Conservation (phyloP, 2,888 invertebrate species). For the Chaitophorus viminalis region DNA sequence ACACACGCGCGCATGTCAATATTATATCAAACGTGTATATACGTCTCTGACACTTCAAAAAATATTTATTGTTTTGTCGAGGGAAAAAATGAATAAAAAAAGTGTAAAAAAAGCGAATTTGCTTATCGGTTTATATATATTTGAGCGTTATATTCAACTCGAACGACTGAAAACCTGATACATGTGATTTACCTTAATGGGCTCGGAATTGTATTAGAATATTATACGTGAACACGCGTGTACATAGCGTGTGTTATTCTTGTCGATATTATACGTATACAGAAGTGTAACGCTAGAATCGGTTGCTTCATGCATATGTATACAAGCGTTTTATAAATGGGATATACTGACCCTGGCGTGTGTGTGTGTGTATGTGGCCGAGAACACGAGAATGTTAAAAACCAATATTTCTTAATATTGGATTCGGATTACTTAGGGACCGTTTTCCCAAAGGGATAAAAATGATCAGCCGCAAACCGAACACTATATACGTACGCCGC, state of each 20-base stretch:
- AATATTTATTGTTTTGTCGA: too few relatives aligned
- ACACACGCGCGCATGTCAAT: background rate
- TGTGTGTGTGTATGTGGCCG: background rate
- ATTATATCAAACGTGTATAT: too few relatives aligned
- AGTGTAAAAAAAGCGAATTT: background rate
- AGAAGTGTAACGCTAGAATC: constrained; percentile 38
- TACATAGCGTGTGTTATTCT: constrained; percentile 12
- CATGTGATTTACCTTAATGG: constrained; percentile 27
- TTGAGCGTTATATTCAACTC: background rate
- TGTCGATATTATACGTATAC: constrained; percentile 7
- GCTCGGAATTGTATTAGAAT: background rate
- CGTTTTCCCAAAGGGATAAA: constrained; percentile 58
- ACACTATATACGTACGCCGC: constrained; percentile 24
- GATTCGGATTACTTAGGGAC: constrained; percentile 51
- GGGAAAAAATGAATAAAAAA: too few relatives aligned
- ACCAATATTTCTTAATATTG: constrained; percentile 59
- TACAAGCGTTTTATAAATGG: constrained; percentile 48
- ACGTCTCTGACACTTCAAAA: too few relatives aligned
- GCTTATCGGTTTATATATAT: background rate
- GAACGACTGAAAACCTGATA: constrained; percentile 29
- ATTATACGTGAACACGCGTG: background rate
- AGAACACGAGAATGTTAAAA: constrained; percentile 56
- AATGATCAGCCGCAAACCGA: constrained; percentile 53
- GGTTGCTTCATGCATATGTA: background rate
- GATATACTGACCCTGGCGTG: constrained; percentile 19